Percentiles rank a stretch among this genome's conserved stretches.
These are phyloP conservation scores for Anisognathus igniventris DNA, from an alignment of 2,797 vertebrate genomes.

Conservation along the genomic window DNA sequence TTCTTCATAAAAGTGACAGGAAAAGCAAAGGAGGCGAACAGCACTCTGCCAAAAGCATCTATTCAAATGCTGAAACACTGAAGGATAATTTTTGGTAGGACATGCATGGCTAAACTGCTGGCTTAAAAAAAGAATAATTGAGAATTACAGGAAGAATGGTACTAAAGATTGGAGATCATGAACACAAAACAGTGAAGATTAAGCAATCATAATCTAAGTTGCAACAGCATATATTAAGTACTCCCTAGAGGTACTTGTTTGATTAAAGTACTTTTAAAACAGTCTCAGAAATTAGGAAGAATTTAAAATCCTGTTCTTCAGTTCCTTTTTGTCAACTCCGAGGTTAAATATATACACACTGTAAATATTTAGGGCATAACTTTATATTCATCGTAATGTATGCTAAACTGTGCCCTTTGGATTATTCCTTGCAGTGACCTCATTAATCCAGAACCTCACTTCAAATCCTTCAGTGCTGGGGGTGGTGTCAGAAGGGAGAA, in stretches of 20 bases:
- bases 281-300: not conserved
- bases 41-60: not conserved
- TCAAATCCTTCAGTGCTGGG: not conserved
- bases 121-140: not conserved
- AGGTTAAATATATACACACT: not conserved
- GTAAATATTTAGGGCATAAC: not conserved
- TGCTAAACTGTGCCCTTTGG: not conserved
- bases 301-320: not conserved
- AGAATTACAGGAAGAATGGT: not conserved
- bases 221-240: not conserved
- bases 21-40: conserved; percentile 11
- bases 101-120: not conserved
- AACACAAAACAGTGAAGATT: not conserved
- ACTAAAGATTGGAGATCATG: not conserved
- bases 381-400: not conserved
- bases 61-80: not conserved
- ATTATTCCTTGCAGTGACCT: not conserved
- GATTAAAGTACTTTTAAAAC: not conserved
- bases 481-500: not conserved
- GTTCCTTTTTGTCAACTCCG: not conserved
- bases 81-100: not conserved
- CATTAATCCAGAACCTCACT: not conserved
- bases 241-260: not conserved
- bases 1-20: conserved; percentile 20
- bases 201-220: not conserved